Evolutionary conservation across 2,113 vertebrate genomes (phyloP).

Genomic region (Ciconia stormi): DNA sequence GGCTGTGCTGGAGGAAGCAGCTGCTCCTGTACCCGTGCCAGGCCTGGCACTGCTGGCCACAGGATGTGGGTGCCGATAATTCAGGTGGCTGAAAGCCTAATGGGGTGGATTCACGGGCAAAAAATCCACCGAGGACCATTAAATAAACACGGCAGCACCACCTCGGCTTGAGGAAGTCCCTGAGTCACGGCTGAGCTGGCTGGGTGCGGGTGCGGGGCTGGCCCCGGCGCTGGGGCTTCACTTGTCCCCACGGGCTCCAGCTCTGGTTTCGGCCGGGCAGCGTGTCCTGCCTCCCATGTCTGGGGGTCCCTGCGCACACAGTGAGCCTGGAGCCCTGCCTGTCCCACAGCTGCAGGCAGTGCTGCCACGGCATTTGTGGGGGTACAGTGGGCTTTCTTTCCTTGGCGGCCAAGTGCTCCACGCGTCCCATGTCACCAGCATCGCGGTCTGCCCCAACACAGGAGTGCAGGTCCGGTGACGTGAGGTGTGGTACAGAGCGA

Average conservation of each 20-base stretch:
- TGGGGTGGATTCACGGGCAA: background rate
- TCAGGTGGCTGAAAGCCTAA: background rate
- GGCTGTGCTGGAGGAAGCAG: fast-evolving
- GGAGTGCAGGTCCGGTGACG: background rate
- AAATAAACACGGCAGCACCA: background rate
- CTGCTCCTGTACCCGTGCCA: background rate
- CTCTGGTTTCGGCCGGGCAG: background rate
- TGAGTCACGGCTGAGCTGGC: background rate
- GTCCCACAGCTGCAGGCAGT: background rate
- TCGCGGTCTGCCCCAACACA: fast-evolving
- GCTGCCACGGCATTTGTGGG: fast-evolving
- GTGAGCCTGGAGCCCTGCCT: background rate
- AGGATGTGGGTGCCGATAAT: constrained; percentile 13
- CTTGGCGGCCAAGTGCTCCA: background rate
- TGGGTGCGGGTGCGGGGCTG: background rate
- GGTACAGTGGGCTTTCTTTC: background rate
- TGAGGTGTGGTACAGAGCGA: fast-evolving
- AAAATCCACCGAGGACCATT: background rate
- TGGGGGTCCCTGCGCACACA: background rate
- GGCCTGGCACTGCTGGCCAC: background rate
- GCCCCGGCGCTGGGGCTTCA: fast-evolving
- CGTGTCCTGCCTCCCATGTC: fast-evolving
- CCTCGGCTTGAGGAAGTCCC: background rate
- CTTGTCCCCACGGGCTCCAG: fast-evolving
- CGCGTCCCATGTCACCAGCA: fast-evolving